A percentile compares a stretch with the other conserved stretches of the same genome.
Conservation (phyloP, 2,113 vertebrate genomes). For the Redunca redunca region DNA sequence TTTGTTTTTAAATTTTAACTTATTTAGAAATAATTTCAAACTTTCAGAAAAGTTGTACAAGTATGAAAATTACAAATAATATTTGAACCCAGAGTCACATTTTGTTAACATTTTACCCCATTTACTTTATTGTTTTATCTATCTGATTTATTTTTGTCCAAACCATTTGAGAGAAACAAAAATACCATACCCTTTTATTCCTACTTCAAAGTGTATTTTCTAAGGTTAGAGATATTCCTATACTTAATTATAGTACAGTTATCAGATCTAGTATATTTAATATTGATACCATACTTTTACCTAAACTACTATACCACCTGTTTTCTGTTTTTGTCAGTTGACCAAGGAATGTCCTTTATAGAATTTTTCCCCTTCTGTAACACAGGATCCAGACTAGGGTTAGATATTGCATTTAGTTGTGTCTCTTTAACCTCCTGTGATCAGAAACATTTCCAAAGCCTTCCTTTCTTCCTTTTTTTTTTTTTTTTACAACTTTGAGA, state of each 20-base stretch:
- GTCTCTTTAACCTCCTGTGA: not conserved
- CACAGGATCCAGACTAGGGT: not conserved
- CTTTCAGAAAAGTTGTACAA: not conserved
- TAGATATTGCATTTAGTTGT: not conserved
- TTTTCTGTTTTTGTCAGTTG: not conserved
- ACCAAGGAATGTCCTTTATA: not conserved
- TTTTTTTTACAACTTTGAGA: not conserved
- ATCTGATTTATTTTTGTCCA: not conserved
- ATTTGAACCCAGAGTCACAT: not conserved
- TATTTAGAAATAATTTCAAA: conserved; percentile 28
- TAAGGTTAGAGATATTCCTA: not conserved
- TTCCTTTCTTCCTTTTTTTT: not conserved
- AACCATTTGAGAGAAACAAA: not conserved
- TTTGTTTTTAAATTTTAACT: conserved; percentile 4
- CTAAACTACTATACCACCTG: not conserved
- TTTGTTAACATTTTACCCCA: conserved; percentile 17
- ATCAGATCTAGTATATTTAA: not conserved
- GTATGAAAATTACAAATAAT: not conserved
- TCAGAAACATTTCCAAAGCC: not conserved
- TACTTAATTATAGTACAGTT: not conserved
- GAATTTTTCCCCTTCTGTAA: not conserved
- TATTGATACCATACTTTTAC: not conserved
- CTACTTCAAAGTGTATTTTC: not conserved
- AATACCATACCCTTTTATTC: not conserved
- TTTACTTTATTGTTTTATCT: not conserved